Percentiles rank a stretch among this genome's conserved stretches.
These are phyloP conservation scores for Hoplostethus atlanticus DNA, from an alignment of 2,797 vertebrate species.

Conservation along the genomic window DNA sequence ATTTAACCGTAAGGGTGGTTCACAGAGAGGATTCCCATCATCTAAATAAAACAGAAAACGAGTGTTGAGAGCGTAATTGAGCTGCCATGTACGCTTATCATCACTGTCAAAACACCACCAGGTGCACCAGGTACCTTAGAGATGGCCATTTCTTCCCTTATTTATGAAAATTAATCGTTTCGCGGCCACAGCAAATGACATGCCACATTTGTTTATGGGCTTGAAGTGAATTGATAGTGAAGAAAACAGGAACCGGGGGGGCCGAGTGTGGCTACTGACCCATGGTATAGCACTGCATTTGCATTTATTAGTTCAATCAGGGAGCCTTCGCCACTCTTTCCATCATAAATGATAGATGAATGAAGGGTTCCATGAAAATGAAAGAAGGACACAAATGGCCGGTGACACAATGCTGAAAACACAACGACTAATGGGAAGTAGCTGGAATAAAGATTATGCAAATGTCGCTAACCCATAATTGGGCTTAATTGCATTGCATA, in stretches of 20 bases:
- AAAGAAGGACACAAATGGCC: conserved; percentile 58
- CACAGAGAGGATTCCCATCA: conserved; percentile 61
- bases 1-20: conserved; percentile 55
- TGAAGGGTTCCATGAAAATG: conserved; percentile 19
- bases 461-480: conserved; percentile 81
- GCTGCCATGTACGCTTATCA: conserved; percentile 84
- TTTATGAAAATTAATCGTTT: conserved; percentile 84
- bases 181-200: conserved; percentile 78
- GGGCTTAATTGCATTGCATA: conserved; percentile 80
- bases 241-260: conserved; percentile 62
- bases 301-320: conserved; percentile 83
- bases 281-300: conserved; percentile 73
- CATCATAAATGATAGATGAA: conserved; percentile 82
- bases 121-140: conserved; percentile 71
- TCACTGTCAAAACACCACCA: conserved; percentile 82
- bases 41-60: conserved; percentile 73
- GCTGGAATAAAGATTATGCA: conserved; percentile 81
- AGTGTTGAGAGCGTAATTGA: conserved; percentile 80
- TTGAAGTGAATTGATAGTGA: conserved; percentile 78
- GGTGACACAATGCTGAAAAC: conserved; percentile 67
- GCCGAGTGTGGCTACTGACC: conserved; percentile 73
- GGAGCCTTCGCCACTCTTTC: conserved; percentile 73
- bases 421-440: conserved; percentile 73
- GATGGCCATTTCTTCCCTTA: conserved; percentile 76
- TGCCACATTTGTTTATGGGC: conserved; percentile 83